Evolutionary conservation across 2,888 invertebrate genomes (phyloP).

Genomic region (Lordiphosa fenestrarum): DNA sequence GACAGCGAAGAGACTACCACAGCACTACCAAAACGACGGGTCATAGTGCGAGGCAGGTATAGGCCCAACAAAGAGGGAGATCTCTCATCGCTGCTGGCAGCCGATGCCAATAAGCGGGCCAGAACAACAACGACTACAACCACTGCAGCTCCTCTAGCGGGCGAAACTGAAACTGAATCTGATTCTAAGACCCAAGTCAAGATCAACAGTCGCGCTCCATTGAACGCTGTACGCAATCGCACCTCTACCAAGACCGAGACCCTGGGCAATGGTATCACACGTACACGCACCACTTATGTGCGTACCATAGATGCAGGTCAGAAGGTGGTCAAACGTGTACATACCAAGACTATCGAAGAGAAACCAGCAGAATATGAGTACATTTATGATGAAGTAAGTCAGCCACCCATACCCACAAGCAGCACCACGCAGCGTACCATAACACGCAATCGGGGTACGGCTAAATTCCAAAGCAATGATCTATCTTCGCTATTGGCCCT

Average conservation of each 20-base stretch:
- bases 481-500: slow-evolving; percentile 75
- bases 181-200: not conserved
- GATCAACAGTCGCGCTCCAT: slow-evolving; percentile 11
- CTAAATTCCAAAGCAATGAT: slow-evolving; percentile 68
- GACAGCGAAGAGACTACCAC: slow-evolving; percentile 23
- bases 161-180: not conserved
- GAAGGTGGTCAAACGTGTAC: slow-evolving; percentile 59
- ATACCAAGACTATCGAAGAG: slow-evolving; percentile 58
- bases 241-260: slow-evolving; percentile 48
- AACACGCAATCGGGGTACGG: slow-evolving; percentile 66
- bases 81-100: slow-evolving; percentile 64
- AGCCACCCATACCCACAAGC: slow-evolving; percentile 15
- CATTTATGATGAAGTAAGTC: slow-evolving; percentile 51
- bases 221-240: slow-evolving; percentile 37
- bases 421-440: slow-evolving; percentile 59
- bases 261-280: slow-evolving; percentile 48
- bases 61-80: slow-evolving; percentile 61
- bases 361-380: slow-evolving; percentile 64
- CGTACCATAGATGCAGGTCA: slow-evolving; percentile 53
- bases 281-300: slow-evolving; percentile 51
- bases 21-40: slow-evolving; percentile 30
- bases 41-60: slow-evolving; percentile 56
- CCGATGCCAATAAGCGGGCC: slow-evolving; percentile 54
- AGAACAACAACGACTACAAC: not conserved
- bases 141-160: slow-evolving; percentile 3